Evolutionary conservation across 1,140 invertebrate genomes (phyloP), one percentile per base, ranked within the genome.

Genomic region (Trichomalopsis sarcophagae): DNA sequence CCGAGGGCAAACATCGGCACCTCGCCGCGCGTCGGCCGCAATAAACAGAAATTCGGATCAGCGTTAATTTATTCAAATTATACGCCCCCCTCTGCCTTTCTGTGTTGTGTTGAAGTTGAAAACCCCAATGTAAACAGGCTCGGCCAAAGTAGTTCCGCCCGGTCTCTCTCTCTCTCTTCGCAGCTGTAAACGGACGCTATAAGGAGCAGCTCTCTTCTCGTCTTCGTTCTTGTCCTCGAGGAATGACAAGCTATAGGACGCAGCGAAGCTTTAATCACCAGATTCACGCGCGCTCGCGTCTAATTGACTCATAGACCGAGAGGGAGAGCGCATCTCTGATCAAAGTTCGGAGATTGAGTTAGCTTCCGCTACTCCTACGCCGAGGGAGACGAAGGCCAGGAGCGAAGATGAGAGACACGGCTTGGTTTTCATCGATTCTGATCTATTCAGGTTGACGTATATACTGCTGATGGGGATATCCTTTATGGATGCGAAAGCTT

Each of bases 301-400:
- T 85, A 81, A 81, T 85, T 81, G 79, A 85, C 62, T 85, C 84
- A 81, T 75, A 74, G 47, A 75, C 71, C 36, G n/a, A 27, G 27
- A 27, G 27, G 27, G 27, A 27, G 27, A 27, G 74, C 23, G 30
- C 74, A 69, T 77, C 79, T 81, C 73, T 77, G 84, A 81, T 85
- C 84, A 85, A 81, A 85, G 77, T 85, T 85, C 44, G 27, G 47
- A 36, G 77, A 84, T 84, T 81, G 78, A 84, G 71, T 84, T 84
- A 80, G 47, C 17, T 13, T n/a, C 75, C 11, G 9, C 75, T 50
- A 10, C 21, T 36, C 0, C 75, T 47, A 40, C 17, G 36, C 74
- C 2, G 33, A 13, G 33, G 5, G 2, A 75, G 73, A 17, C 27
- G 50, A 55, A 21, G 21, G 17, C 55, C 55, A 17, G n/a, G 17